Conservation (phyloP, 2,113 vertebrate species). For the Notiomystis cincta region DNA sequence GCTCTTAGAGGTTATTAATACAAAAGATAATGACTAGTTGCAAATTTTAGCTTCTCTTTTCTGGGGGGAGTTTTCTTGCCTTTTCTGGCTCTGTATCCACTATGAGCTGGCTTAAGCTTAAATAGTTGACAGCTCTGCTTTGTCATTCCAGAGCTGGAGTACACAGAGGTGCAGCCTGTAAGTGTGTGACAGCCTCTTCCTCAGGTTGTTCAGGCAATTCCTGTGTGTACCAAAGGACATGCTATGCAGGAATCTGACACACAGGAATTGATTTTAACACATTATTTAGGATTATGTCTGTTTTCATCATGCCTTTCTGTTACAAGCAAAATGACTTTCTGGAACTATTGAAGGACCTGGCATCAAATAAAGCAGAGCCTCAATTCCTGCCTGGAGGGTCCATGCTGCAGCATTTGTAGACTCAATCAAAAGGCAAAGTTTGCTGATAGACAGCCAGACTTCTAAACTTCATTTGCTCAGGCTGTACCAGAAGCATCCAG, state of each 20-base stretch:
- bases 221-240: background rate
- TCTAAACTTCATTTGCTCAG: constrained; percentile 5
- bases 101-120: background rate
- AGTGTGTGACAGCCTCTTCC: background rate
- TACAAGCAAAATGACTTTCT: background rate
- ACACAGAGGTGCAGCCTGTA: background rate
- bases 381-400: background rate
- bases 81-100: background rate
- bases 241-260: background rate
- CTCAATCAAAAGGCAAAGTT: constrained; percentile 8
- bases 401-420: background rate
- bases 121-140: background rate
- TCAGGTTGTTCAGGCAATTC: background rate
- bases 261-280: background rate
- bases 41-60: background rate
- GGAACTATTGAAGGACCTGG: background rate
- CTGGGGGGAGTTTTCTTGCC: fast-evolving
- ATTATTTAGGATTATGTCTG: background rate
- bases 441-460: constrained; percentile 1
- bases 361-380: background rate
- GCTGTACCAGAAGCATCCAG: constrained; percentile 33
- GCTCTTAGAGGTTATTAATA: background rate
- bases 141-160: background rate
- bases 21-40: background rate
- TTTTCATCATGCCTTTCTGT: background rate